Base-by-base conservation (phyloP, 2,113 vertebrate species). In the Melanerpes formicivorus region DNA sequence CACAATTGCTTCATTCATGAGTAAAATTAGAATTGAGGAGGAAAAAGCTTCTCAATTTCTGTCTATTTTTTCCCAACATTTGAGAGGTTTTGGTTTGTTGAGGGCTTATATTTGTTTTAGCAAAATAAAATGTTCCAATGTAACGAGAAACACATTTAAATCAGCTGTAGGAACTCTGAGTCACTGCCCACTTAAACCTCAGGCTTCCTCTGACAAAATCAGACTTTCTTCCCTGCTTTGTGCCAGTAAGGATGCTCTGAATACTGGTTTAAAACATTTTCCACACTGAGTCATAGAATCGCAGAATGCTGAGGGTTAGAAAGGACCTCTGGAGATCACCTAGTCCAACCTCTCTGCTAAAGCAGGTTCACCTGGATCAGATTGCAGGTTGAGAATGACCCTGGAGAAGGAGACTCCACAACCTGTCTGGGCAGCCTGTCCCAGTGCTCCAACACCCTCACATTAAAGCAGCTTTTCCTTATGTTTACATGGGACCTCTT, bases 1-100 rank as follows among this genome's bases (percentile, higher is more conserved):
- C 84, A 90, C 93, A 93, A 75, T 92, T 93, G 73, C 89, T 91
- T 92, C 91, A 80, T 91, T 96, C 82, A 89, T 75, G 62, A 78
- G 69, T 88, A 92, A 95, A 94, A 85, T 92, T 94, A 88, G 87
- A 96, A 70, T 48, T 44, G 30, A 32, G 72, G 91, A 90, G 63
- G 55, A 42, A 90, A 78, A 86, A 81, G 32, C 69, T 83, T 87
- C 32, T 94, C 72, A 30, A 14, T 80, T 95, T 75, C 82, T 72
- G 72, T 30, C 70, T 70, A 5, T 55, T 92, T 92, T 92, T 75
- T 95, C 80, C 69, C 48, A 46, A 8, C 3, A 0, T 46, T 83
- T 90, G 27, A 58, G 70, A 25, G 25, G 46, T 18, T 84, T 93
- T 89, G 42, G 62, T 95, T 93, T 87, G 72, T 62, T 77, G 73